Evolutionary conservation across 2,797 vertebrate species (phyloP).

Genomic region (Cossypha caffra): DNA sequence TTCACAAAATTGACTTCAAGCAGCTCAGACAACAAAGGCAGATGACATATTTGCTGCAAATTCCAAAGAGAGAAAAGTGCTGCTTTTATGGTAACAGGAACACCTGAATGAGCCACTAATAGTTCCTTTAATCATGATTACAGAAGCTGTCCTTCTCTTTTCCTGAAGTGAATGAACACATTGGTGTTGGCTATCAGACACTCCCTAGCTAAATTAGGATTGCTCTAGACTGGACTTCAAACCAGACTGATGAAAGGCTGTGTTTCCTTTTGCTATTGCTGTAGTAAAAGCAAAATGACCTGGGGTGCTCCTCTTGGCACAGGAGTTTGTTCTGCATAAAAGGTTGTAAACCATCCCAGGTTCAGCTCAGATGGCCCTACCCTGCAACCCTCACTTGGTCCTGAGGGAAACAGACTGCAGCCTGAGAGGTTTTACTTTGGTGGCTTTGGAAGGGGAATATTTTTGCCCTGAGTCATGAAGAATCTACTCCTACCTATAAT

Average conservation of each 20-base stretch:
- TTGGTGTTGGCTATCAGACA: background rate
- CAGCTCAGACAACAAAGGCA: background rate
- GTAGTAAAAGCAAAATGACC: background rate
- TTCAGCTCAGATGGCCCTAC: background rate
- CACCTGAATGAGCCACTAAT: background rate
- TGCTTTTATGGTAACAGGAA: background rate
- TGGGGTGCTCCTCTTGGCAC: background rate
- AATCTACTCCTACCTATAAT: background rate
- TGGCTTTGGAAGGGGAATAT: background rate
- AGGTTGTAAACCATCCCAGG: background rate
- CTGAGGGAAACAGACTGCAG: background rate
- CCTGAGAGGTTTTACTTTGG: background rate
- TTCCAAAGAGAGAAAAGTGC: background rate
- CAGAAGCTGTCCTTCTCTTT: background rate
- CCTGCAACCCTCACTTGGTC: background rate
- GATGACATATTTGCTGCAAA: background rate
- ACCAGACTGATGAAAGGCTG: background rate
- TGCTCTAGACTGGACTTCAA: background rate
- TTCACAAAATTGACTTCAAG: background rate
- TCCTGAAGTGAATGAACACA: background rate
- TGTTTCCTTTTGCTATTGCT: background rate
- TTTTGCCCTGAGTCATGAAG: background rate
- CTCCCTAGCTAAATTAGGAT: background rate
- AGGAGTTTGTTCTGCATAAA: background rate
- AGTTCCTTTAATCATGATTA: constrained; percentile 4